Evolutionary conservation across 2,888 invertebrate species (phyloP), one percentile per base, ranked within the genome.

Genomic region (Acrobasis consociella): DNA sequence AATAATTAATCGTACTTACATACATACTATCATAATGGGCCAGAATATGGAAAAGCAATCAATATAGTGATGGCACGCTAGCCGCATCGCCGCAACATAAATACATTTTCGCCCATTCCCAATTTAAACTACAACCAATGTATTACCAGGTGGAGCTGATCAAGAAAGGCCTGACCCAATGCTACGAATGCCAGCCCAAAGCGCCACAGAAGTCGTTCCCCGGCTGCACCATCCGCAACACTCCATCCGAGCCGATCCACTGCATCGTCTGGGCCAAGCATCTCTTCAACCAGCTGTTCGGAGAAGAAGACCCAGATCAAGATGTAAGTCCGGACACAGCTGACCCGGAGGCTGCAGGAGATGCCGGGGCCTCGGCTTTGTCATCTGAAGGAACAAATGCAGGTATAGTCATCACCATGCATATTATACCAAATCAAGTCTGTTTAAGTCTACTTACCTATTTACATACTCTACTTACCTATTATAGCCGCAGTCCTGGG

Each of bases 191-290:
- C 83, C 95, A 96, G 62, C 97, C 98, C 0, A 98, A 98, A 86
- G 95, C 97, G 9, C 94, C 96, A 16, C 97, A 98, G 80, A 99
- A 98, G 83, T 96, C 97, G 8, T 99, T 95, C 89, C 99, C 99
- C 0, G 99, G 99, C 0, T 99, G 99, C 84, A 99, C 99, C 1
- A 99, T 99, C 72, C 94, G 99, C 51, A 99, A 99, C 83, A 99
- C 99, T 0, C 99, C 99, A 0, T 99, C 99, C 0, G 99, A 99
- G 85, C 98, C 98, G 0, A 99, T 99, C 72, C 99, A 99, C 88
- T 99, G 99, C 85, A 98, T 99, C 72, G 99, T 99, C 17, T 99
- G 99, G 99, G 97, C 99, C 0, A 99, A 99, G 86, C 99, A 99
- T 93, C 94, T 99, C 10, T 99, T 99, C 90, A 99, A 99, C 96